Evolutionary conservation across 1,140 invertebrate species (phyloP).

Genomic region (Asobara japonica): DNA sequence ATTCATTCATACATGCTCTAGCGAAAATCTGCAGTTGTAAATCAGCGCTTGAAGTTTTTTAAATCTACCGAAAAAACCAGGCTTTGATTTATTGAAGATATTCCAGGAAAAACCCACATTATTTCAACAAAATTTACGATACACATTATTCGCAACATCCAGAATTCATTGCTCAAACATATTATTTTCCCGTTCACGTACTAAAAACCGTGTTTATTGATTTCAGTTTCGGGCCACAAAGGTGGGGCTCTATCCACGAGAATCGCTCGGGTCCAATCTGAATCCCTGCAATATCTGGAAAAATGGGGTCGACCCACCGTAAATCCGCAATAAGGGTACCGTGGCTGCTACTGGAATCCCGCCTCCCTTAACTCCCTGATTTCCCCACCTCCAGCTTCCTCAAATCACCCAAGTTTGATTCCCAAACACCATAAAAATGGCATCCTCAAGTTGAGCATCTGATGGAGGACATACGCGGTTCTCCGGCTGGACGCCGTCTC

Average conservation of each 20-base stretch:
- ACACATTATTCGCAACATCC: no score
- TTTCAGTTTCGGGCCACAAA: background rate
- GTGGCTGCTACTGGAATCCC: no score
- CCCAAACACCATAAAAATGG: background rate
- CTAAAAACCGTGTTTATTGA: background rate
- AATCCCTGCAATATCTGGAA: background rate
- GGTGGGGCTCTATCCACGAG: background rate
- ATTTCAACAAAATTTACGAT: no score
- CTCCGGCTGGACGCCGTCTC: slow-evolving; percentile 70
- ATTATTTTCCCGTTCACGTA: background rate
- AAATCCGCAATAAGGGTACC: background rate
- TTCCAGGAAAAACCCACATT: no score
- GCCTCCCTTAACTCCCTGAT: background rate
- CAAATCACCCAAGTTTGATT: background rate
- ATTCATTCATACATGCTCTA: no score
- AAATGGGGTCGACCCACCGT: background rate
- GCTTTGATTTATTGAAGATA: no score
- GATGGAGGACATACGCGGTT: slow-evolving; percentile 62
- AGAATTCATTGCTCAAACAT: no score
- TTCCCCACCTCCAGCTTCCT: background rate
- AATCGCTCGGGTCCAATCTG: background rate
- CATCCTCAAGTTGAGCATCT: slow-evolving; percentile 3
- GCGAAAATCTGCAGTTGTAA: no score
- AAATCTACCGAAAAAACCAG: no score
- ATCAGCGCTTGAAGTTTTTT: no score